These are phyloP conservation scores for Oreocharis arfaki DNA, from an alignment of 2,113 vertebrate species.

Conservation along the genomic window DNA sequence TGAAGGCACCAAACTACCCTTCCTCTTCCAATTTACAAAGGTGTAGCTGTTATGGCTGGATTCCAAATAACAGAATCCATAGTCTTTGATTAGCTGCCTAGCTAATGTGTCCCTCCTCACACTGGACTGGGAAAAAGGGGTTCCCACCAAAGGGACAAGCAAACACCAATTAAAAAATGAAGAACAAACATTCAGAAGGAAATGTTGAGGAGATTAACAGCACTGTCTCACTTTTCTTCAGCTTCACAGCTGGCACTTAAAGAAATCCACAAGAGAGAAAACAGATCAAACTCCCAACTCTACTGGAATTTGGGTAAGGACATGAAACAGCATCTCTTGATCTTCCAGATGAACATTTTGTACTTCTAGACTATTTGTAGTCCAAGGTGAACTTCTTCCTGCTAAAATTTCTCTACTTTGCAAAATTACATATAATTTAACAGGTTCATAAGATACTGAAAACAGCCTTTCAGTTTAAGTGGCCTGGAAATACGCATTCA, in stretches of 20 bases:
- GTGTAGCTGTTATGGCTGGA: not conserved
- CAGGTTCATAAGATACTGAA: not conserved
- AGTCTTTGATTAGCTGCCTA: not conserved
- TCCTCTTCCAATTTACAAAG: not conserved
- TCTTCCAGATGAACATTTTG: not conserved
- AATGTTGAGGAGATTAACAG: not conserved
- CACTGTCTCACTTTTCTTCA: not conserved
- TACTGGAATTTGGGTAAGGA: not conserved
- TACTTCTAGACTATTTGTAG: not conserved
- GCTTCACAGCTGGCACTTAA: not conserved
- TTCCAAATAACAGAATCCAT: not conserved
- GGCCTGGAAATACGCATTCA: not conserved
- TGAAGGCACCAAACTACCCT: not conserved
- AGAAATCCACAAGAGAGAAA: not conserved
- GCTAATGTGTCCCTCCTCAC: fast-evolving
- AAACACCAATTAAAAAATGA: not conserved
- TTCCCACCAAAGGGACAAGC: not conserved
- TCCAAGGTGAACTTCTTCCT: not conserved
- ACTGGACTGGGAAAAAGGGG: not conserved
- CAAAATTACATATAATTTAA: not conserved
- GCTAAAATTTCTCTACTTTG: not conserved
- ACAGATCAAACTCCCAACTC: not conserved
- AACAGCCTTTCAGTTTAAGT: not conserved
- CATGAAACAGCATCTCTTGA: not conserved
- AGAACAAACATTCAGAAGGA: not conserved